Evolutionary conservation across 2,113 vertebrate species (phyloP).

Genomic region (Austrofundulus limnaeus): DNA sequence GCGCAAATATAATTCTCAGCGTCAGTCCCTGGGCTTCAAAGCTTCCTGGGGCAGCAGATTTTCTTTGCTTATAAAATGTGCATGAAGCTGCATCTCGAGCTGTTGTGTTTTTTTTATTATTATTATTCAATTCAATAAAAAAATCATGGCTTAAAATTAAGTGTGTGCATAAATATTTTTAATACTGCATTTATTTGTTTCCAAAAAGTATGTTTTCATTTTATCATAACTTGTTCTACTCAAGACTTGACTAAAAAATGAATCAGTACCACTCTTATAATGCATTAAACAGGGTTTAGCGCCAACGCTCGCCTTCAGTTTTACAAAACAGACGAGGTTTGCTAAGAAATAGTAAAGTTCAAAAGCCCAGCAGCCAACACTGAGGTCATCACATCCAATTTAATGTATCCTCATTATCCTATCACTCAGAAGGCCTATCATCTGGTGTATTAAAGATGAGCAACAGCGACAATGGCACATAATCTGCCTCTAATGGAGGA

Average conservation of each 20-base stretch:
- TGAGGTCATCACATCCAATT: constrained; percentile 4
- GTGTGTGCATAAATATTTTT: neutral
- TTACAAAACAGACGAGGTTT: constrained; percentile 1
- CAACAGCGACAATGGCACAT: neutral
- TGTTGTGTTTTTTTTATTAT: constrained; percentile 6
- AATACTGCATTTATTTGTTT: neutral
- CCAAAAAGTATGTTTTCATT: neutral
- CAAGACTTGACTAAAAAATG: neutral
- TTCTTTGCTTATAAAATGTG: constrained; percentile 1
- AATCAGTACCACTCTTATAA: neutral
- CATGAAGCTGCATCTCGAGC: neutral
- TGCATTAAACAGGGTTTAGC: constrained; percentile 10
- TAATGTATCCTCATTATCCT: neutral
- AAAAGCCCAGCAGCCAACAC: neutral
- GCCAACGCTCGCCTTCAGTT: neutral
- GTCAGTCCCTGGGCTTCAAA: neutral
- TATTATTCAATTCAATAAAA: neutral
- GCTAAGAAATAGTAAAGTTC: neutral
- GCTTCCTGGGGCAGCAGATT: constrained; percentile 9
- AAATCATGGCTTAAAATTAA: constrained; percentile 7
- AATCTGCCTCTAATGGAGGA: constrained; percentile 12
- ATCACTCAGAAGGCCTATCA: constrained; percentile 1
- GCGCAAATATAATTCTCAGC: constrained; percentile 10
- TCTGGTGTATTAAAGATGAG: constrained; percentile 10
- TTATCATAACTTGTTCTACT: neutral